Evolutionary conservation across 1,140 invertebrate genomes (phyloP), one percentile per base, ranked within the genome.

Genomic region (Nautilus pompilius): DNA sequence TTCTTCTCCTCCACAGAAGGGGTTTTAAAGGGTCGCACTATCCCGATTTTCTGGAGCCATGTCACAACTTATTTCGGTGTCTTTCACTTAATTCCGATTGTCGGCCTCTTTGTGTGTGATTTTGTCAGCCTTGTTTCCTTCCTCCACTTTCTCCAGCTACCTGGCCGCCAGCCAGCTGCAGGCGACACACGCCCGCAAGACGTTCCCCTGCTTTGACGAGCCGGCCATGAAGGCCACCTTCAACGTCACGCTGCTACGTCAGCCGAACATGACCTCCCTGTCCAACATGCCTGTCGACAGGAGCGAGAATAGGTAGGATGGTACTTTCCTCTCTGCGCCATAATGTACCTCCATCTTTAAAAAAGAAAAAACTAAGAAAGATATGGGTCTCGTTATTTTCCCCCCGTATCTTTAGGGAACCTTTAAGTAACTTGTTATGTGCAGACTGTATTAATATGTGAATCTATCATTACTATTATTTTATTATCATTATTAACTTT

Each of bases 161-260:
- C 26, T 53, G 49, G 49, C 66, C 3, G 60, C 69, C 0, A 70
- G 69, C 4, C 93, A 96, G 75, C 95, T 97, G 73, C 90, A 96
- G 76, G 86, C 93, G 0, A 91, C 88, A 0, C 87, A 91, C 62
- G 95, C 95, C 0, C 86, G 95, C 58, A 85, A 89, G 58, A 93
- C 90, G 2, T 96, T 97, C 80, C 95, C 95, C 0, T 98, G 94
- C 81, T 96, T 97, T 75, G 96, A 98, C 77, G 96, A 98, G 74
- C 95, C 96, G 0, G 85, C 84, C 5, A 88, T 93, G 72, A 98
- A 98, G 78, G 91, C 95, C 0, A 90, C 85, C 10, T 98, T 94
- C 76, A 84, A 85, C 33, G 86, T 96, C 6, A 89, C 83, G n/a
- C 78, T 96, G 20, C 88, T 87, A 1, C 87, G 89, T 63, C 79